Percentiles rank a stretch among this genome's conserved stretches.
Evolutionary conservation across 2,797 vertebrate species (phyloP).

Genomic region (Vultur gryphus): DNA sequence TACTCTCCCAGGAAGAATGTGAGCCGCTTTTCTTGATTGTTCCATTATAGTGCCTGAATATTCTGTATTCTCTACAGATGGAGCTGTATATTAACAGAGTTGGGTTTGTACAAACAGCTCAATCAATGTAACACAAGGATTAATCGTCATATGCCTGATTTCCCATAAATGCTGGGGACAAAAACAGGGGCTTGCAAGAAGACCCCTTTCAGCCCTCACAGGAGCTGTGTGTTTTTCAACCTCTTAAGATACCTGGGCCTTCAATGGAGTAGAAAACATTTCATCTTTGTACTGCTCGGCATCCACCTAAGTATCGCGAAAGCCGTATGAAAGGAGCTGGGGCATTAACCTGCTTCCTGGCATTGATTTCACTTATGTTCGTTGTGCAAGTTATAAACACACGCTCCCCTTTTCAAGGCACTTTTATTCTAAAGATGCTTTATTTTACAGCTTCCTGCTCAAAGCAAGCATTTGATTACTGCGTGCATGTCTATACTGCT

Average conservation of each 20-base stretch:
- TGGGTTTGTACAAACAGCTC: conserved; percentile 44
- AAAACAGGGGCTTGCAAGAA: background rate
- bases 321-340: background rate
- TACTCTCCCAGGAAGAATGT: background rate
- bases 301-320: background rate
- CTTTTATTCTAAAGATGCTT: background rate
- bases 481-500: background rate
- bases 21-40: background rate
- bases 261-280: background rate
- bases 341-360: background rate
- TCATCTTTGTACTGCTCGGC: background rate
- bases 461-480: background rate
- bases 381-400: background rate
- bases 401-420: background rate
- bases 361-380: background rate
- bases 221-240: background rate
- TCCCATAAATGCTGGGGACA: background rate
- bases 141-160: conserved; percentile 31
- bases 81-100: conserved; percentile 35
- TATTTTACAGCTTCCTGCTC: background rate
- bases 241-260: background rate
- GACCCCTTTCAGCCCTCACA: background rate
- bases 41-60: conserved; percentile 23
- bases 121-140: conserved; percentile 29
- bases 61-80: conserved; percentile 36